phyloP scores from a whole-genome alignment of 2,888 invertebrate genomes.

The Hydriomena furcata region DNA sequence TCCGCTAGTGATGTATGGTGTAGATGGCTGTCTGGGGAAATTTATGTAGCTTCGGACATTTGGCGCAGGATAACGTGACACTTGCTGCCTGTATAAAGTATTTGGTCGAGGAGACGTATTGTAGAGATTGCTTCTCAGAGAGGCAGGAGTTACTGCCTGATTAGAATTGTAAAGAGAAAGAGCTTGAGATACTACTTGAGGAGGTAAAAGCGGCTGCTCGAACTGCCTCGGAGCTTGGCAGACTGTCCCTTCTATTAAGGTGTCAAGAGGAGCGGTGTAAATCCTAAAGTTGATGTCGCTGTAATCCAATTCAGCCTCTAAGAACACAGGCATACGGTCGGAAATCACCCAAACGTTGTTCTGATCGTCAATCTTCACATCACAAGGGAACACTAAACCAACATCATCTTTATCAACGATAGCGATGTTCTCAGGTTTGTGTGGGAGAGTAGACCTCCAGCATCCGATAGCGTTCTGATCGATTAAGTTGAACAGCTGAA shows the following conservation, averaged over 20 bases:
- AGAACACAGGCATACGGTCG: slow-evolving; percentile 91
- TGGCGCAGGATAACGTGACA: slow-evolving; percentile 39
- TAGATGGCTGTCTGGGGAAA: slow-evolving; percentile 43
- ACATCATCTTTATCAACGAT: slow-evolving; percentile 90
- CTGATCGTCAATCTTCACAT: slow-evolving; percentile 89
- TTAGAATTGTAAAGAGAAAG: slow-evolving; percentile 34
- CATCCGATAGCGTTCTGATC: slow-evolving; percentile 93
- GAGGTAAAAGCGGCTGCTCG: slow-evolving; percentile 23
- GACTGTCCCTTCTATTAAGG: slow-evolving; percentile 87
- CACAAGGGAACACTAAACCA: slow-evolving; percentile 90
- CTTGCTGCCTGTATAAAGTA: slow-evolving; percentile 30
- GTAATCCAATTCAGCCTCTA: slow-evolving; percentile 87
- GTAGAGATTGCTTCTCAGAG: slow-evolving; percentile 32
- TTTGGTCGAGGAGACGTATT: slow-evolving; percentile 33
- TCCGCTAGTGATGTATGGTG: slow-evolving; percentile 36
- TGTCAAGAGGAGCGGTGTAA: slow-evolving; percentile 86
- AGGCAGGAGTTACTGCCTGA: slow-evolving; percentile 33
- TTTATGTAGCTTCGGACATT: slow-evolving; percentile 46
- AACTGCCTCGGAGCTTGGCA: slow-evolving; percentile 80
- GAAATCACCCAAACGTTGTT: slow-evolving; percentile 91
- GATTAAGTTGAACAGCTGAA: slow-evolving; percentile 90
- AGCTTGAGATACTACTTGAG: slow-evolving; percentile 32
- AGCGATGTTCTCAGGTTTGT: slow-evolving; percentile 86
- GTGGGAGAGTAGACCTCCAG: slow-evolving; percentile 88
- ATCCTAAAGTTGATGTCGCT: slow-evolving; percentile 91